Evolutionary conservation across 2,797 vertebrate species (phyloP).

Genomic region (Ceryle rudis): DNA sequence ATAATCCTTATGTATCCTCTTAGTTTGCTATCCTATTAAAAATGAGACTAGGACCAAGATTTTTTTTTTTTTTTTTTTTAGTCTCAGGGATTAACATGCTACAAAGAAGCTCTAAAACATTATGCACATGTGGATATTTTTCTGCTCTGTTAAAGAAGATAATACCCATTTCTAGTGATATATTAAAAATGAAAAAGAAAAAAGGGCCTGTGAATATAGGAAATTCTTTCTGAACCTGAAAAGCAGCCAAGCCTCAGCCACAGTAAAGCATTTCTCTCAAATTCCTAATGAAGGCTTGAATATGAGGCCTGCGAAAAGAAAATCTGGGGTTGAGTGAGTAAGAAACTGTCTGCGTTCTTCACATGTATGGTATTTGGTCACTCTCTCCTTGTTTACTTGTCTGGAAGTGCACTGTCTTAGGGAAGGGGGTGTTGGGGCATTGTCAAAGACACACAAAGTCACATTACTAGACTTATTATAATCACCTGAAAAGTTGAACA

Average conservation of each 20-base stretch:
- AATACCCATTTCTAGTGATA: neutral
- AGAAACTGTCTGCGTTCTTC: neutral
- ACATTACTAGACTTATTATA: neutral
- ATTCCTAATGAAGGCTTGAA: neutral
- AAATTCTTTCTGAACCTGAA: neutral
- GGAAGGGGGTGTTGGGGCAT: neutral
- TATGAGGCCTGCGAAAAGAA: slow-evolving; percentile 11
- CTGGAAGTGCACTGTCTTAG: neutral
- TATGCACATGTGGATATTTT: neutral
- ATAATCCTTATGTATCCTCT: slow-evolving; percentile 52
- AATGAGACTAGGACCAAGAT: slow-evolving; percentile 29
- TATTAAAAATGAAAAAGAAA: neutral
- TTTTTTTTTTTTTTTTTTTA: neutral
- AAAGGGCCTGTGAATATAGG: neutral
- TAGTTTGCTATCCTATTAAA: slow-evolving; percentile 60
- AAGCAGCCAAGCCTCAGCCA: slow-evolving; percentile 21
- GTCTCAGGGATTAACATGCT: slow-evolving; percentile 17
- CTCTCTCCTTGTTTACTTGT: neutral
- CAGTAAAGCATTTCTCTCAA: neutral
- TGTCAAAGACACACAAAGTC: neutral
- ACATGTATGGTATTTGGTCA: neutral
- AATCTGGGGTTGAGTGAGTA: neutral
- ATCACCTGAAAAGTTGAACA: neutral
- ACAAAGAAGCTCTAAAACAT: slow-evolving; percentile 36
- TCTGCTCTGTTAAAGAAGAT: neutral